Evolutionary conservation across 53 echinoderm and acorn worm species (phyloP), one percentile per base, ranked within the genome.

Genomic region (Arbacia lixula): DNA sequence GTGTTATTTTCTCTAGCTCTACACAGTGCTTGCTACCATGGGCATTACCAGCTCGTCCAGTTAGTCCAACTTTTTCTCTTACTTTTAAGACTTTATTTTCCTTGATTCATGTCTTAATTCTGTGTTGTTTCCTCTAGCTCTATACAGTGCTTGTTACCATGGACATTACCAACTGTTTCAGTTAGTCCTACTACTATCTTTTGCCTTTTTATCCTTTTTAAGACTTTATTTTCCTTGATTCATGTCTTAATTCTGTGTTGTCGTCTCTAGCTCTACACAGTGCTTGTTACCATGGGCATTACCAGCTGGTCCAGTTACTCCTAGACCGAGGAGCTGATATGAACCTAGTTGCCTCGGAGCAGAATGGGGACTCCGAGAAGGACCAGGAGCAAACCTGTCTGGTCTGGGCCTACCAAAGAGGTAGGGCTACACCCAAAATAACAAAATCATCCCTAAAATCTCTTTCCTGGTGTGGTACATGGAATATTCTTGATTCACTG

Each of bases 331-430:
- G 92, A 28, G 92, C 92, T 42, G 85, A 85, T 21, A 39, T 92
- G 83, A 88, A 88, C 49, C 82, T 92, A 56, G 85, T 68, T 0
- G 88, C 88, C n/a, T 53, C 82, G 10, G 91, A 91, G 30, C 88
- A 88, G 17, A 88, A 85, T 40, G 51, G 78, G 43, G 83, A 65
- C 32, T 71, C 64, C 19, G 80, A 85, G 3, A 80, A 65, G 53
- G 85, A 92, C 82, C 82, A 81, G 51, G 86, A 86, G 80, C 92
- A 92, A 88, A 92, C 92, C 43, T 92, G 92, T 46, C 73, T 92
- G 33, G 69, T 85, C 74, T 92, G 92, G 92, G 92, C 92, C n/a
- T 82, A 69, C 53, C 85, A 92, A 30, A 85, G 61, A 86, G 88
- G 92, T 88, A 77, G 10, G 21, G 21, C n/a, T 56, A 14, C 46